phyloP scores from a whole-genome alignment of 2,888 invertebrate genomes.

The Metellina segmentata region DNA sequence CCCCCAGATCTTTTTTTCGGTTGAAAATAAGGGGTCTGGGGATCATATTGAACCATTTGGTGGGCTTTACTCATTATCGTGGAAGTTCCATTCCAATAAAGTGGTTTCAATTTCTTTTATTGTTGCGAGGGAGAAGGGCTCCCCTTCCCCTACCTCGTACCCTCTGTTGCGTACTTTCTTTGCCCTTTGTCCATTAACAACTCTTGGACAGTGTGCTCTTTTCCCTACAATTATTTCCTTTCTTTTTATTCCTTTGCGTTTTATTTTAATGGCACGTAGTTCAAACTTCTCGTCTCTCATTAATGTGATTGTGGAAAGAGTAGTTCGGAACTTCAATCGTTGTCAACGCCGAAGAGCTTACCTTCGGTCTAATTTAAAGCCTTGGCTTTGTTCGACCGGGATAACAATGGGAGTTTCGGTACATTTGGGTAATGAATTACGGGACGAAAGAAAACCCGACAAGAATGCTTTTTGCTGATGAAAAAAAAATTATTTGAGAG shows the following conservation, averaged over 20 bases:
- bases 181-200: slow-evolving; percentile 66
- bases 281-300: slow-evolving; percentile 69
- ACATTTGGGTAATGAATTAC: slow-evolving; percentile 45
- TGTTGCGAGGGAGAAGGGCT: slow-evolving; percentile 39
- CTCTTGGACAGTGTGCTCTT: slow-evolving; percentile 21
- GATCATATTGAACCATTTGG: slow-evolving; percentile 75
- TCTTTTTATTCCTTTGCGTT: not conserved
- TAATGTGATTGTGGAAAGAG: slow-evolving; percentile 64
- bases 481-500: not conserved
- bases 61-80: slow-evolving; percentile 76
- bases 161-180: slow-evolving; percentile 34
- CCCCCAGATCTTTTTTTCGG: slow-evolving; percentile 9
- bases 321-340: slow-evolving; percentile 50
- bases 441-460: not conserved
- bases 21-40: slow-evolving; percentile 64
- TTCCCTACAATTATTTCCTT: slow-evolving; percentile 7
- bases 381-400: slow-evolving; percentile 9
- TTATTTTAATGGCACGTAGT: slow-evolving; percentile 61
- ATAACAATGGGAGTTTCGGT: slow-evolving; percentile 3
- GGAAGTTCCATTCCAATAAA: slow-evolving; percentile 75
- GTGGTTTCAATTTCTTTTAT: slow-evolving; percentile 77
- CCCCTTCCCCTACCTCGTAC: not conserved
- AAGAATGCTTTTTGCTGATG: not conserved
- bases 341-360: slow-evolving; percentile 51
- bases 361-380: slow-evolving; percentile 50